These are phyloP conservation scores for Scolopax mira DNA, from an alignment of 2,113 vertebrate species.

Conservation along the genomic window DNA sequence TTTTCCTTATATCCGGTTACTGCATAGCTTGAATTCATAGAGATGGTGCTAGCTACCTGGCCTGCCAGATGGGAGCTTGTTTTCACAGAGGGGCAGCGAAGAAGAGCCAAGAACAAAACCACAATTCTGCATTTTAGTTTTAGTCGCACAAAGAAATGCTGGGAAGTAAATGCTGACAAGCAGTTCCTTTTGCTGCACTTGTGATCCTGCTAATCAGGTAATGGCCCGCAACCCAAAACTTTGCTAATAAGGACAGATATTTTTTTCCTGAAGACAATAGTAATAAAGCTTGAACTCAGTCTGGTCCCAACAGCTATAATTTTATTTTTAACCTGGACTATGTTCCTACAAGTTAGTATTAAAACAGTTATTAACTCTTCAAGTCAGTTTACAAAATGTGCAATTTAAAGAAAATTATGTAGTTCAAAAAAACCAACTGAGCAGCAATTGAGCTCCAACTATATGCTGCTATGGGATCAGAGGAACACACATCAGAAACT, in stretches of 20 bases:
- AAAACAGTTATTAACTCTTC: constrained; percentile 34
- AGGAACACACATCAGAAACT: constrained; percentile 7
- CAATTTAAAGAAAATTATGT: constrained; percentile 8
- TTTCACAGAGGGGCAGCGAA: background rate
- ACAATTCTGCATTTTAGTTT: background rate
- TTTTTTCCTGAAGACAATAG: constrained; percentile 4
- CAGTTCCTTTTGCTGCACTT: background rate
- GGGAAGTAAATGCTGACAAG: background rate
- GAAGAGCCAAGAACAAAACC: background rate
- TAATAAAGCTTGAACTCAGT: constrained; percentile 13
- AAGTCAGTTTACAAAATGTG: constrained; percentile 38
- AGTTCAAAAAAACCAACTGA: constrained; percentile 6
- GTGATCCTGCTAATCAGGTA: background rate
- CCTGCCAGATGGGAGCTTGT: background rate
- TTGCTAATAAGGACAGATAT: background rate
- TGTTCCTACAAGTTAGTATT: constrained; percentile 28
- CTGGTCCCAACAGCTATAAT: constrained; percentile 33
- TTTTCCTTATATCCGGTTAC: background rate
- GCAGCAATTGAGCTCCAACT: background rate
- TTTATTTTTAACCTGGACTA: constrained; percentile 44
- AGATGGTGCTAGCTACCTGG: background rate
- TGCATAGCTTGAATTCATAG: background rate
- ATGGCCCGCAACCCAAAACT: background rate
- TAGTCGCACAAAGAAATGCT: background rate
- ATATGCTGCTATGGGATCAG: background rate